A percentile compares a stretch with the other conserved stretches of the same genome.
These are phyloP conservation scores for Ceratosolen solmsi DNA, from an alignment of 1,140 invertebrate species.

Conservation along the genomic window DNA sequence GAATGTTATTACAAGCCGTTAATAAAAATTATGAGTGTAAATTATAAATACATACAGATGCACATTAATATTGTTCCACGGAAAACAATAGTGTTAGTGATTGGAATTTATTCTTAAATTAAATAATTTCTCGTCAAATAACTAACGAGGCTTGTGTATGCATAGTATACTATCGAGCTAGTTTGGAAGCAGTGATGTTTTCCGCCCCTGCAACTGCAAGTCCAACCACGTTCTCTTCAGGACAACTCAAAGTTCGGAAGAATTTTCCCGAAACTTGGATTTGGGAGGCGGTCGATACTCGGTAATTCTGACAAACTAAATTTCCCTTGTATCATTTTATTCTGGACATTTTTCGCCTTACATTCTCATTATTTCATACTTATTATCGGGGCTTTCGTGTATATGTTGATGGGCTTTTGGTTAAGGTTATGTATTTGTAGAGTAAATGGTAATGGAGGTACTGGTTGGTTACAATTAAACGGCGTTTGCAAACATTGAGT, in stretches of 20 bases:
- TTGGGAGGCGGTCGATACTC: constrained; percentile 76
- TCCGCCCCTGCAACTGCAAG: constrained; percentile 61
- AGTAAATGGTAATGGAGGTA: neutral
- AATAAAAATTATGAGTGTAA: neutral
- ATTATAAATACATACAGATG: neutral
- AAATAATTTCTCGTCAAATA: neutral
- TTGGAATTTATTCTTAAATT: no score
- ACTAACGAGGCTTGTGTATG: constrained; percentile 64
- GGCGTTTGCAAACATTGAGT: neutral
- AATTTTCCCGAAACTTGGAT: constrained; percentile 81
- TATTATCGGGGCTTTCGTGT: constrained; percentile 16
- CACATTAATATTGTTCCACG: neutral
- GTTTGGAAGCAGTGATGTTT: constrained; percentile 64
- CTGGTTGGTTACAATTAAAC: neutral
- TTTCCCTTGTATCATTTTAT: constrained; percentile 27
- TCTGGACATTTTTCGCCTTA: no score
- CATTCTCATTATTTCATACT: constrained; percentile 33
- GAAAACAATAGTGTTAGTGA: no score
- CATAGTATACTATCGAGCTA: constrained; percentile 76
- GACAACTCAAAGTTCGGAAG: constrained; percentile 74
- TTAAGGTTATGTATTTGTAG: neutral
- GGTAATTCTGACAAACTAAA: constrained; percentile 70
- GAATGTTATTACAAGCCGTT: neutral
- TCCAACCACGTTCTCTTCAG: constrained; percentile 62
- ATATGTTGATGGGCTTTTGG: constrained; percentile 38